Evolutionary conservation across 2,888 invertebrate species (phyloP).

Genomic region (Serripes groenlandicus): DNA sequence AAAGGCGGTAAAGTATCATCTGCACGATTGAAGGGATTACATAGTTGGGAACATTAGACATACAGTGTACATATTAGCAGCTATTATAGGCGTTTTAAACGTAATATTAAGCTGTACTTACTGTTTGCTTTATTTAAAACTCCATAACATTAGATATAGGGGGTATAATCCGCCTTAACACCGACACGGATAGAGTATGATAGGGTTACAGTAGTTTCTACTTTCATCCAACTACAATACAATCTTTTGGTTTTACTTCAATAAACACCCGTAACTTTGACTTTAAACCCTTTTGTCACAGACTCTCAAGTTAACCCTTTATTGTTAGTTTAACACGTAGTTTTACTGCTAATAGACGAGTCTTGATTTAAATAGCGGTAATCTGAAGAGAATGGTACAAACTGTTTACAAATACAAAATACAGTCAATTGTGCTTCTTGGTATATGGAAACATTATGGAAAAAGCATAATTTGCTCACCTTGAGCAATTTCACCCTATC

Average conservation of each 20-base stretch:
- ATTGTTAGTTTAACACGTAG: no score
- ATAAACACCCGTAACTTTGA: constrained; percentile 10
- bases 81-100: no score
- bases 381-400: neutral
- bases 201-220: constrained; percentile 1
- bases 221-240: constrained; percentile 9
- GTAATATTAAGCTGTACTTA: no score
- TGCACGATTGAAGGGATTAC: no score
- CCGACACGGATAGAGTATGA: constrained; percentile 2
- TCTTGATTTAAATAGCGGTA: neutral
- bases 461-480: no score
- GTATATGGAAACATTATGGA: no score
- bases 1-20: no score
- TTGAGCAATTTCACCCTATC: no score
- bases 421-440: no score
- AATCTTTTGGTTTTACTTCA: constrained; percentile 3
- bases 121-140: neutral
- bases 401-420: neutral
- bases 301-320: neutral
- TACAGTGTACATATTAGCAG: no score
- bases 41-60: no score
- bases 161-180: constrained; percentile 7
- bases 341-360: no score
- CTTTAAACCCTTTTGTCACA: constrained; percentile 1
- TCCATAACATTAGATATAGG: constrained; percentile 11